Conservation (phyloP, 2,888 invertebrate species). For the Drosophila infuscata region DNA sequence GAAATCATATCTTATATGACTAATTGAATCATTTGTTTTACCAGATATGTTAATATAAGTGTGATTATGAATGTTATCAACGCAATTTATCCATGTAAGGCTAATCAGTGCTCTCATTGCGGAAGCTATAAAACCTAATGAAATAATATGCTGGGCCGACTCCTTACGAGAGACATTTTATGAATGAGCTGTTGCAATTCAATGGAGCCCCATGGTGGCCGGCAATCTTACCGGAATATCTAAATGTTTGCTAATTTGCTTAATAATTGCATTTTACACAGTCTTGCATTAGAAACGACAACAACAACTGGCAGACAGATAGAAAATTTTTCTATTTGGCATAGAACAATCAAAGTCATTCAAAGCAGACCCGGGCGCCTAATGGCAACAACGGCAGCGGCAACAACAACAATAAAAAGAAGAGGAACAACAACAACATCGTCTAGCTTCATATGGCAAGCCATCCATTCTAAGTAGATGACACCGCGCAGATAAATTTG, state of each 20-base stretch:
- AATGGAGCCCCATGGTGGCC: conserved; percentile 68
- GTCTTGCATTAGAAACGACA: conserved; percentile 51
- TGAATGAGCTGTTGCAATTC: conserved; percentile 62
- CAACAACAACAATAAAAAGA: conserved; percentile 17
- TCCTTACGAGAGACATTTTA: conserved; percentile 40
- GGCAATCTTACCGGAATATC: conserved; percentile 64
- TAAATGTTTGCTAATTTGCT: conserved; percentile 77
- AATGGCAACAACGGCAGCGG: conserved; percentile 55
- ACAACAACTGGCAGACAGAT: conserved; percentile 59
- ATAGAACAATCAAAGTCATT: conserved; percentile 78
- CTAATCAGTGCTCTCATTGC: conserved; percentile 51
- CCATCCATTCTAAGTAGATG: conserved; percentile 85
- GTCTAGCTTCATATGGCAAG: conserved; percentile 67
- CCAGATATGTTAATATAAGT: background rate
- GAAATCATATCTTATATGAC: background rate
- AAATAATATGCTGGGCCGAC: conserved; percentile 38
- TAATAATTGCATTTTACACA: conserved; percentile 73
- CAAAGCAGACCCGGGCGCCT: conserved; percentile 57
- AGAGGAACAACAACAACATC: conserved; percentile 16
- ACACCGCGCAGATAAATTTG: conserved; percentile 85
- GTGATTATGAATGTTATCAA: conserved; percentile 13
- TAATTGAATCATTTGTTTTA: conserved; percentile 1
- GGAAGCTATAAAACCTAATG: conserved; percentile 69
- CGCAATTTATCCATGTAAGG: conserved; percentile 20
- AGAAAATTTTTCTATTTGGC: conserved; percentile 65